phyloP scores from a whole-genome alignment of 2,113 vertebrate species.

The Sclerurus mexicanus region DNA sequence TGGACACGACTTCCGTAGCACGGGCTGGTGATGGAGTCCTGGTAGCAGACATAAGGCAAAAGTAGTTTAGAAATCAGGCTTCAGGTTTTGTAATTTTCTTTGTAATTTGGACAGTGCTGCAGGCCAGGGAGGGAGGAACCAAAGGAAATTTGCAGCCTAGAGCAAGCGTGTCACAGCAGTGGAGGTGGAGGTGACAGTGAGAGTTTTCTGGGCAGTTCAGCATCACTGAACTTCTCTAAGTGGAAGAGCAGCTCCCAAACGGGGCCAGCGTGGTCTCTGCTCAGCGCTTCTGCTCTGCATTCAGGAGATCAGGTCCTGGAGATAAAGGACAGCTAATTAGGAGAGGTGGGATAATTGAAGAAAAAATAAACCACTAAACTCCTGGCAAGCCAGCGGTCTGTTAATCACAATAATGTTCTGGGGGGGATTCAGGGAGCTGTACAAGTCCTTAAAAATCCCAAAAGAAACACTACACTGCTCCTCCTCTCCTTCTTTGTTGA shows the following conservation, averaged over 20 bases:
- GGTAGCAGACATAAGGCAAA: not conserved
- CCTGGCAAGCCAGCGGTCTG: not conserved
- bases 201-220: not conserved
- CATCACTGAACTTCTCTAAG: not conserved
- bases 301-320: not conserved
- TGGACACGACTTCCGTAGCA: fast-evolving
- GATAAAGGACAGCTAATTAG: not conserved
- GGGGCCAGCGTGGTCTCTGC: not conserved
- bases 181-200: not conserved
- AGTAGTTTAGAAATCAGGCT: not conserved
- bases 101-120: not conserved
- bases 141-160: not conserved
- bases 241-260: not conserved
- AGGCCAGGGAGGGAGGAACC: not conserved
- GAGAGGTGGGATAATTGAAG: not conserved
- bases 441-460: not conserved
- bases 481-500: not conserved
- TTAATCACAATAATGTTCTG: not conserved
- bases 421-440: not conserved
- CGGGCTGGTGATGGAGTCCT: not conserved
- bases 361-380: not conserved
- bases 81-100: not conserved
- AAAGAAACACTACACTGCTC: fast-evolving
- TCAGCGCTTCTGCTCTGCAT: not conserved
- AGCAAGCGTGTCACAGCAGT: fast-evolving